Evolutionary conservation across 2,888 invertebrate species (phyloP), one percentile per base, ranked within the genome.

Genomic region (Glaucopsyche alexis): DNA sequence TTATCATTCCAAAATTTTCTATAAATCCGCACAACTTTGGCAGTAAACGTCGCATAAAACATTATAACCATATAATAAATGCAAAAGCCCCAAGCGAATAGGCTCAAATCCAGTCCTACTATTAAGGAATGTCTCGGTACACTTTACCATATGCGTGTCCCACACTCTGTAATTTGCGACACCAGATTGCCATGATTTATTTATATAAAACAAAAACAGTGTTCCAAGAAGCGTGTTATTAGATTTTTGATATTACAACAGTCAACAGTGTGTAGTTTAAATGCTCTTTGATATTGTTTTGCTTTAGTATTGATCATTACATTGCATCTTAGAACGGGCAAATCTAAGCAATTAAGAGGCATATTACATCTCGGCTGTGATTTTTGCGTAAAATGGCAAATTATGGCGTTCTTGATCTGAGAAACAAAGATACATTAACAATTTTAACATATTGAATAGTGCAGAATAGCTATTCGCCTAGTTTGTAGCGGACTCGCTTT

Each of bases 81-180:
- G 49, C 45, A 64, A 49, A 70, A 13, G 86, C 88, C 82, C 77
- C 77, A 72, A 83, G 89, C 88, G 79, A 80, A 77, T 84, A 83
- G 82, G 77, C 81, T 80, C 80, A 80, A 80, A 81, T 82, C 81
- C 84, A 76, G 87, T 85, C 86, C 89, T 84, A 86, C 87, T 88
- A 90, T 90, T 90, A 91, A 86, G 84, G 85, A 82, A 29, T 88
- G 88, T 87, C 88, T 47, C 85, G 81, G 82, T 84, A 80, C 84
- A 84, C 83, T 87, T 86, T 81, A 84, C 83, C 83, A 85, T 84
- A 86, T 85, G 84, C 87, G 81, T 84, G 82, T 81, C 81, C 80
- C 79, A 81, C 78, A 84, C 83, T 81, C 87, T 88, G 83, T 89
- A 91, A 91, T 91, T 89, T 90, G 85, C 83, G 86, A 88, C 86